Percentiles rank a stretch among this genome's conserved stretches.
phyloP scores from a whole-genome alignment of 2,888 invertebrate genomes.

The Osmoderma eremita region DNA sequence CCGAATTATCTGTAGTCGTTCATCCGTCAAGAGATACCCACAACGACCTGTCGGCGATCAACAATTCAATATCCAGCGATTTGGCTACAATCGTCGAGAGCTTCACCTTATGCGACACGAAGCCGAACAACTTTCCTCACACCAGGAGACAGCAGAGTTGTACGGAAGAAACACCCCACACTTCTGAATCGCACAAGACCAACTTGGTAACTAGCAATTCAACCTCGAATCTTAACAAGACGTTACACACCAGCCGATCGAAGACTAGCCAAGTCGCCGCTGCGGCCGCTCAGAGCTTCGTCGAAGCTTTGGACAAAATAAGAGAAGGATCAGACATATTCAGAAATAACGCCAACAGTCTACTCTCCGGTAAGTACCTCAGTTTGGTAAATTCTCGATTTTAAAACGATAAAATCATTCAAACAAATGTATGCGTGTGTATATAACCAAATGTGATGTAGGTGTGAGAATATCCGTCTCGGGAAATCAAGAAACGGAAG shows the following conservation, averaged over 20 bases:
- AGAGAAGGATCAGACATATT: constrained; percentile 77
- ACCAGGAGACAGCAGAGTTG: constrained; percentile 58
- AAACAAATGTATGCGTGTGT: too few relatives aligned
- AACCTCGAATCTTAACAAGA: constrained; percentile 58
- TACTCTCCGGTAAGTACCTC: constrained; percentile 75
- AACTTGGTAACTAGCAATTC: constrained; percentile 56
- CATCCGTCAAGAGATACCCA: constrained; percentile 72
- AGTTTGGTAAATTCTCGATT: too few relatives aligned
- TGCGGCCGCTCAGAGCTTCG: constrained; percentile 62
- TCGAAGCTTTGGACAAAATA: constrained; percentile 74
- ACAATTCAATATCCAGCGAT: constrained; percentile 76
- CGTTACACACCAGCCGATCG: constrained; percentile 54
- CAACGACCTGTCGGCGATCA: constrained; percentile 75
- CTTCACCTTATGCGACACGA: constrained; percentile 72
- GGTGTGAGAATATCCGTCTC: constrained; percentile 65
- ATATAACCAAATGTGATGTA: constrained; percentile 46
- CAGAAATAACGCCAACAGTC: constrained; percentile 82
- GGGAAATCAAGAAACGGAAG: constrained; percentile 58
- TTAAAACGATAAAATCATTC: background rate
- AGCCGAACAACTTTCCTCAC: constrained; percentile 52
- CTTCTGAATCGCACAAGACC: constrained; percentile 54
- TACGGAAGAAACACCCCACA: constrained; percentile 63
- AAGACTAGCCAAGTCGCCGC: constrained; percentile 58
- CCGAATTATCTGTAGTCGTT: constrained; percentile 69
- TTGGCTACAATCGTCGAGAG: constrained; percentile 89